phyloP scores from a whole-genome alignment of 2,888 invertebrate genomes.

The Laspeyria flexula region DNA sequence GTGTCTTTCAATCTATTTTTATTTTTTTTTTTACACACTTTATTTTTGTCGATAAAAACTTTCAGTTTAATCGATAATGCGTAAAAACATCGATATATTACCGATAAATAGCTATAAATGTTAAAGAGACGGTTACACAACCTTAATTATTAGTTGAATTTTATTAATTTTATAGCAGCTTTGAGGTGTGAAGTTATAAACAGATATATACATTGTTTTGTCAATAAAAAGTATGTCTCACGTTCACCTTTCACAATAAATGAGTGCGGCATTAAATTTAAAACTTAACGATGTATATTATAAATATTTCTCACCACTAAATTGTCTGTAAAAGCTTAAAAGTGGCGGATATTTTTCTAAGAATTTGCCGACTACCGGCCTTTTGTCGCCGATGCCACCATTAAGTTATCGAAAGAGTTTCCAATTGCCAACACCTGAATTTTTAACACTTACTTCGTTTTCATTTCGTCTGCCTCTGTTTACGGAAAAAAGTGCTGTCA shows the following conservation, averaged over 20 bases:
- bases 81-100: conserved; percentile 42
- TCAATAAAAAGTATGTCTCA: conserved; percentile 16
- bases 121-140: conserved; percentile 39
- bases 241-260: conserved; percentile 36
- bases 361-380: background rate
- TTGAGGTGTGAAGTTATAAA: conserved; percentile 38
- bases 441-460: too few species aligned
- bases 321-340: background rate
- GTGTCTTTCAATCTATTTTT: conserved; percentile 18
- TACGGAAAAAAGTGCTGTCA: too few species aligned
- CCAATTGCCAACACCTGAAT: too few species aligned
- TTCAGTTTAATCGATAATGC: conserved; percentile 36
- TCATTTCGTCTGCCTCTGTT: too few species aligned
- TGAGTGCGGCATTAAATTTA: conserved; percentile 40
- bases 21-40: conserved; percentile 38
- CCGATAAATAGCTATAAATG: conserved; percentile 37
- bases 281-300: conserved; percentile 32
- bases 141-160: conserved; percentile 42
- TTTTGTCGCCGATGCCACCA: background rate
- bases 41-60: conserved; percentile 35
- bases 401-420: too few species aligned
- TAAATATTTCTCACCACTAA: conserved; percentile 36
- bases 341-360: background rate
- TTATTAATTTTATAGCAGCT: conserved; percentile 43
- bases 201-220: conserved; percentile 20